Evolutionary conservation across 2,113 vertebrate genomes (phyloP), one percentile per base, ranked within the genome.

Genomic region (Brevimyrus niger): DNA sequence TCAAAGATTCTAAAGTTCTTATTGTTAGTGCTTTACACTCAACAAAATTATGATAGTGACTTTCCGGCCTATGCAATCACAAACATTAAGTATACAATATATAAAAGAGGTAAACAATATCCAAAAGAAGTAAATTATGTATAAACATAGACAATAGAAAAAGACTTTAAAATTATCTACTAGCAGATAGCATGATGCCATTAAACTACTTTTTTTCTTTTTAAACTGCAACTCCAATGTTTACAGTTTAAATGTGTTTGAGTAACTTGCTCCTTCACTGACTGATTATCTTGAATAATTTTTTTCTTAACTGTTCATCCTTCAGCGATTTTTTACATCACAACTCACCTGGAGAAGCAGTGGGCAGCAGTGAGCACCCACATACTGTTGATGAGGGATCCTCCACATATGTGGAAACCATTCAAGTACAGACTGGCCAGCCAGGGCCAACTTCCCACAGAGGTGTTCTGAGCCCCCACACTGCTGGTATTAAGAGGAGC

Each of bases 351-450:
- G 61, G 23, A 11, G 61, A 65, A 65, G 61, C 61, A 65, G n/a
- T 31, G n/a, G n/a, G 61, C 61, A 27, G 61, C 61, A 65, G n/a
- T 1, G 61, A 94, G 91, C 53, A 94, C 91, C 94, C 94, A 95
- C 89, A 91, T 91, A 2, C 91, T 89, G 10, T 92, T 69, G 88
- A 95, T 92, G 88, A 94, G 92, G 31, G 93, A 91, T 82, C 92
- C 94, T 1, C 92, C 94, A 53, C 61, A 65, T 3, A 65, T 4
- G 9, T 27, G n/a, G 10, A 27, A 65, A n/a, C 61, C 61, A 65
- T 65, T 31, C 61, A 8, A 27, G n/a, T 65, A 27, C n/a, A 65
- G 61, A 65, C 3, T 65, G 61, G n/a, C 61, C 61, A 11, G 61
- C 61, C 61, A 65, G 61, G 61, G 61, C 61, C 61, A 65, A 27